These are phyloP conservation scores for Acrobasis suavella DNA, from an alignment of 2,888 invertebrate species.

Conservation along the genomic window DNA sequence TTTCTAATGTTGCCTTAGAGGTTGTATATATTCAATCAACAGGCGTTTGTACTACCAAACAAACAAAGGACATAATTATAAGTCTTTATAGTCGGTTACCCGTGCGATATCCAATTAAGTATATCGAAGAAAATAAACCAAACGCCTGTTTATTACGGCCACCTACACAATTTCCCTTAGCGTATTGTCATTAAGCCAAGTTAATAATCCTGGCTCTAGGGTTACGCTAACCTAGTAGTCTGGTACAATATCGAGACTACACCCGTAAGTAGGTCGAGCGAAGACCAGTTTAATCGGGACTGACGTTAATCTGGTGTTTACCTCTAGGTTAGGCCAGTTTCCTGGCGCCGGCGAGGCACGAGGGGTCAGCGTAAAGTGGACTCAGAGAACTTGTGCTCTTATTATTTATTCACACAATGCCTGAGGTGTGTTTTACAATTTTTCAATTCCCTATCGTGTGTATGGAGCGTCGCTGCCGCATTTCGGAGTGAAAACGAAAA, in stretches of 20 bases:
- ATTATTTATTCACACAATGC: slow-evolving; percentile 77
- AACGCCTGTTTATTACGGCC: slow-evolving; percentile 23
- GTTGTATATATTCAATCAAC: neutral
- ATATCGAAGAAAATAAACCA: slow-evolving; percentile 23
- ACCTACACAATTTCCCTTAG: slow-evolving; percentile 29
- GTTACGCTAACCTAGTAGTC: slow-evolving; percentile 59
- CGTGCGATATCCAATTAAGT: slow-evolving; percentile 18
- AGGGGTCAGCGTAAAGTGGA: slow-evolving; percentile 48
- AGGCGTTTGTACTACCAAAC: slow-evolving; percentile 2
- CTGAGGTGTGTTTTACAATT: slow-evolving; percentile 64
- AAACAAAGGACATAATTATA: slow-evolving; percentile 3
- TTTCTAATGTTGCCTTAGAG: too few species aligned
- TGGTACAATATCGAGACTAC: slow-evolving; percentile 68
- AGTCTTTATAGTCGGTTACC: slow-evolving; percentile 8
- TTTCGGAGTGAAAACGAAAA: slow-evolving; percentile 44
- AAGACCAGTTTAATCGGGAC: slow-evolving; percentile 52
- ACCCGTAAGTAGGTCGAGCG: slow-evolving; percentile 66
- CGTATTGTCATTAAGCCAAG: slow-evolving; percentile 48
- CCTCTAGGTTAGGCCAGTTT: slow-evolving; percentile 41
- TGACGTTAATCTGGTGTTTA: slow-evolving; percentile 51
- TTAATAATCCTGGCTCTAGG: slow-evolving; percentile 62
- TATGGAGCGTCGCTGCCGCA: slow-evolving; percentile 39
- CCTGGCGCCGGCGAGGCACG: slow-evolving; percentile 42
- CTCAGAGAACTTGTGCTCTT: slow-evolving; percentile 59
- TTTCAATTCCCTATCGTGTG: slow-evolving; percentile 54